A percentile compares a stretch with the other conserved stretches of the same genome.
Conservation (phyloP, 1,140 invertebrate species). For the Atta texana region DNA sequence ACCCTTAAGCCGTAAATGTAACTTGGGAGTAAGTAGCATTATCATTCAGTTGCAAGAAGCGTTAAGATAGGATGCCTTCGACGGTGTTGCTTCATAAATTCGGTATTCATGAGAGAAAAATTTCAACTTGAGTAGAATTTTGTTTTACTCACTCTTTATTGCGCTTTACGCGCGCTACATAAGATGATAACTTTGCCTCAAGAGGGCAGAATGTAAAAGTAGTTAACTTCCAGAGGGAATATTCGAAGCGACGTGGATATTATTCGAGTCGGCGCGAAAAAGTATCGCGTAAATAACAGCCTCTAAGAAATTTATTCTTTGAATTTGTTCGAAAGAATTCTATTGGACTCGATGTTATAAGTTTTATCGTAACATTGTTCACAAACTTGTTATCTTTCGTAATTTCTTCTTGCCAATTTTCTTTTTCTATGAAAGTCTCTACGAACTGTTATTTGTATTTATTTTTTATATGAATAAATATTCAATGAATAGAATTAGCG, state of each 20-base stretch:
- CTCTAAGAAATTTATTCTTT: conserved; percentile 45
- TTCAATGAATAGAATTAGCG: conserved; percentile 4
- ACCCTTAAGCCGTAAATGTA: conserved; percentile 38
- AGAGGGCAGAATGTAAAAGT: conserved; percentile 56
- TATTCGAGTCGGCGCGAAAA: conserved; percentile 43
- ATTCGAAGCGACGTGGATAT: conserved; percentile 59
- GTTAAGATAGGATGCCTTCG: conserved; percentile 1
- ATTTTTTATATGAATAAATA: conserved; percentile 24
- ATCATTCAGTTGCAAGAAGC: conserved; percentile 16
- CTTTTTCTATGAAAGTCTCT: background rate
- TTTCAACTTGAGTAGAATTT: conserved; percentile 49
- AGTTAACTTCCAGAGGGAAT: conserved; percentile 60
- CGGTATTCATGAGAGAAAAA: conserved; percentile 50
- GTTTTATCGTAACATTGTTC: conserved; percentile 53
- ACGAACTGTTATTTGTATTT: background rate
- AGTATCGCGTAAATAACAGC: conserved; percentile 45
- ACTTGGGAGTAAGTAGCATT: conserved; percentile 39
- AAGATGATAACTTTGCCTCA: conserved; percentile 46
- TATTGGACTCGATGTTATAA: conserved; percentile 39
- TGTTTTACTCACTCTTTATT: conserved; percentile 41
- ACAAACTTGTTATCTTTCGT: background rate
- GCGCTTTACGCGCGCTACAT: conserved; percentile 45
- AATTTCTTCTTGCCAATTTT: conserved; percentile 3
- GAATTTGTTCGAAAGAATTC: conserved; percentile 51
- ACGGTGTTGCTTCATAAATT: conserved; percentile 43